These are phyloP conservation scores for Uloborus diversus DNA, from an alignment of 1,140 invertebrate genomes.

Conservation along the genomic window DNA sequence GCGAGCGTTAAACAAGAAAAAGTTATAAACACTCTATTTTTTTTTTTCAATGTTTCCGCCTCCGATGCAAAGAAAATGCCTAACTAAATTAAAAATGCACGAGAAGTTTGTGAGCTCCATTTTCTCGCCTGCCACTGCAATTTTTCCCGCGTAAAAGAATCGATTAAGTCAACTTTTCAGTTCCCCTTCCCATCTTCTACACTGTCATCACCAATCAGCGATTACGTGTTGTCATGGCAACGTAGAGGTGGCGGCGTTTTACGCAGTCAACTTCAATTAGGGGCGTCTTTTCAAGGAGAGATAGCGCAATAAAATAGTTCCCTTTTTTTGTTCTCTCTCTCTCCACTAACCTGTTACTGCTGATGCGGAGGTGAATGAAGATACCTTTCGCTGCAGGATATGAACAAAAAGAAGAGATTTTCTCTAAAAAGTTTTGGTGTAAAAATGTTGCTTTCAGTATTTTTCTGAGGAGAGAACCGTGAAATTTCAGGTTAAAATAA, in stretches of 20 bases:
- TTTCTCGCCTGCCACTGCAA: neutral
- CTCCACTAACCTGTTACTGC: no score
- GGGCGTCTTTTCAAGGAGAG: neutral
- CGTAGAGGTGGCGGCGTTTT: conserved; percentile 10
- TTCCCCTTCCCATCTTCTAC: neutral
- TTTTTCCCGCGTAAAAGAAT: conserved; percentile 5
- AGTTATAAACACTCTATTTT: no score
- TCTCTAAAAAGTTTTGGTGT: no score
- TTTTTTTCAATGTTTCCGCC: no score
- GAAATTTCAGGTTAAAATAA: no score
- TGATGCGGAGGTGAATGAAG: no score
- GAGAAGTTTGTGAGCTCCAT: neutral
- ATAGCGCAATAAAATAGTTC: conserved; percentile 33
- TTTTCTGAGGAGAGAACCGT: no score
- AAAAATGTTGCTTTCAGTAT: no score
- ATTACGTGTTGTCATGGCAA: conserved; percentile 26
- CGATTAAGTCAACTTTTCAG: conserved; percentile 51
- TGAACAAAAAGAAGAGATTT: no score
- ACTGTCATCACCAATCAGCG: conserved; percentile 52
- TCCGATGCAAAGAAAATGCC: neutral
- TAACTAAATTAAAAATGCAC: neutral
- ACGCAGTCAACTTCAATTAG: conserved; percentile 47
- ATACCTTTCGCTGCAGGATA: no score
- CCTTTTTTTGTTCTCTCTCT: conserved; percentile 3
- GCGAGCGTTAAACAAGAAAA: no score